These are phyloP conservation scores for Pandion haliaetus DNA, from an alignment of 2,113 vertebrate species.

Conservation along the genomic window DNA sequence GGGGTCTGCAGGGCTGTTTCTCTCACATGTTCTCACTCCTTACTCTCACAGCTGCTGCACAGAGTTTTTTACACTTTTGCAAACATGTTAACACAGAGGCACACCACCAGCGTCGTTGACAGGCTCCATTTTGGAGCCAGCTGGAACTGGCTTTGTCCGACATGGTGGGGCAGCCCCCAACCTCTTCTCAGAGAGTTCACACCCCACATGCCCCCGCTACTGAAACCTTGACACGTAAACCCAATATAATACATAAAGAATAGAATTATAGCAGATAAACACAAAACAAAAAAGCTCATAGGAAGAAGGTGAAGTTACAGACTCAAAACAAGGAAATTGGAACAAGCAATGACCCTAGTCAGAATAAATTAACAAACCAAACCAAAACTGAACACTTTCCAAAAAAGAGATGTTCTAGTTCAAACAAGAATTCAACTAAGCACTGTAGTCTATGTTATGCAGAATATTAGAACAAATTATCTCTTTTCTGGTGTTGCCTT, in stretches of 20 bases:
- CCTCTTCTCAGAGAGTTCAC: not conserved
- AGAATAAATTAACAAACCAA: not conserved
- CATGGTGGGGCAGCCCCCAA: not conserved
- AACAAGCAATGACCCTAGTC: not conserved
- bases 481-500: not conserved
- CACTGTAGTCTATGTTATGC: not conserved
- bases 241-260: not conserved
- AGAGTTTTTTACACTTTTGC: not conserved
- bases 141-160: not conserved
- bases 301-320: not conserved
- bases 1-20: not conserved
- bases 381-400: not conserved
- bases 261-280: not conserved
- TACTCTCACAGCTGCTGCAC: not conserved
- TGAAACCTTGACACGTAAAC: not conserved
- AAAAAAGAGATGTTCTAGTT: not conserved
- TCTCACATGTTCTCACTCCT: not conserved
- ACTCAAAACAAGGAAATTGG: not conserved
- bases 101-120: not conserved
- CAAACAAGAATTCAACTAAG: not conserved
- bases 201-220: not conserved
- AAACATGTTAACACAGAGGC: not conserved
- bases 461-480: not conserved
- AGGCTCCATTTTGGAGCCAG: not conserved
- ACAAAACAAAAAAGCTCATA: not conserved